These are phyloP conservation scores for Hiodon tergisus DNA, from an alignment of 2,113 vertebrate genomes.

Conservation along the genomic window DNA sequence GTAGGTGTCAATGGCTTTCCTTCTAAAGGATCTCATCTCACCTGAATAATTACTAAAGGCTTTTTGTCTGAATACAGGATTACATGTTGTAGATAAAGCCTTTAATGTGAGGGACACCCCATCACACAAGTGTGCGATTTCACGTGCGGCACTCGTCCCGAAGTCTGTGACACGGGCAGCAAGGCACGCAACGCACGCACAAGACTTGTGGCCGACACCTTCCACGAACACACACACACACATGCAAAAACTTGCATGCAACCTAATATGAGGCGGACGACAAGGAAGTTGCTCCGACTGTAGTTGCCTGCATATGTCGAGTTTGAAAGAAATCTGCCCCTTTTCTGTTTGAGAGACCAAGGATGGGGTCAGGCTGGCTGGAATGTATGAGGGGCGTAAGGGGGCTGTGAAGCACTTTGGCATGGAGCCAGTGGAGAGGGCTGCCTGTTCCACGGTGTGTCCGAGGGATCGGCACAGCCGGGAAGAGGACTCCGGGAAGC, in stretches of 20 bases:
- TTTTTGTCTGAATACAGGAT: background rate
- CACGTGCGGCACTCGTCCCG: background rate
- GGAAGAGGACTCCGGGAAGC: background rate
- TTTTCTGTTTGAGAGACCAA: background rate
- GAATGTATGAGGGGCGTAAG: background rate
- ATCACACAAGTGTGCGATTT: too few relatives aligned
- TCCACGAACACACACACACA: background rate
- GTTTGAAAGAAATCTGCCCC: background rate
- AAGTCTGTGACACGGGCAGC: background rate
- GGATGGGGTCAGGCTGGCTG: background rate
- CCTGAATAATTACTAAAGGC: background rate
- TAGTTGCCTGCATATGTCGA: constrained; percentile 4
- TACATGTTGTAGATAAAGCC: background rate
- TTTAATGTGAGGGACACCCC: background rate
- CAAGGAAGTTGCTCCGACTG: background rate
- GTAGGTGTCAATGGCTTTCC: background rate
- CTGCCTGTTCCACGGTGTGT: background rate
- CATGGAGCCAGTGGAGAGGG: background rate
- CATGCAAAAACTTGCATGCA: constrained; percentile 22
- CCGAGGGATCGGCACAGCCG: background rate
- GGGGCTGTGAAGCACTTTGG: background rate
- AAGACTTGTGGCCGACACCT: background rate
- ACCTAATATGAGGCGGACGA: background rate
- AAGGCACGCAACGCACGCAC: too few relatives aligned
- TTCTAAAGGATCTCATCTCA: too few relatives aligned